phyloP scores from a whole-genome alignment of 2,113 vertebrate species.

The Picathartes gymnocephalus region DNA sequence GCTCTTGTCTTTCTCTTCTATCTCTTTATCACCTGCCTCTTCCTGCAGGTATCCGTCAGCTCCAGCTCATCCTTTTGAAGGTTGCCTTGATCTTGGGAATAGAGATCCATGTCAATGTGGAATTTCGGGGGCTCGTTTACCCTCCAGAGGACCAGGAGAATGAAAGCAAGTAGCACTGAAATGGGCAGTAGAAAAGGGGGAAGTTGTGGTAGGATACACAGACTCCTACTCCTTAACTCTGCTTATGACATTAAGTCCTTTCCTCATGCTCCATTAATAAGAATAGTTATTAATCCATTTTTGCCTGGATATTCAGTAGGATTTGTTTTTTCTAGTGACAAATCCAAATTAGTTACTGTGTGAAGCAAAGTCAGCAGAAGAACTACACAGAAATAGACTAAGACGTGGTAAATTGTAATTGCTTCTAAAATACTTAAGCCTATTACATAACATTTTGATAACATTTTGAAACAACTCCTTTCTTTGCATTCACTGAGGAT shows the following conservation, averaged over 20 bases:
- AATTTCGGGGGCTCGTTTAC: slow-evolving; percentile 91
- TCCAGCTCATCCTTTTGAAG: slow-evolving; percentile 96
- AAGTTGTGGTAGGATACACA: background rate
- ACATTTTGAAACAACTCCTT: background rate
- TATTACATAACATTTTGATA: background rate
- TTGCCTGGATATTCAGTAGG: background rate
- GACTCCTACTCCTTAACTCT: background rate
- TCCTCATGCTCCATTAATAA: background rate
- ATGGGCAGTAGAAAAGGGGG: background rate
- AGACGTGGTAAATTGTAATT: background rate
- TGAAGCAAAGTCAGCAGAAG: background rate
- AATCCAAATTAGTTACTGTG: background rate
- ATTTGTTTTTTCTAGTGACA: background rate
- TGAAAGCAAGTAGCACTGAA: slow-evolving; percentile 79
- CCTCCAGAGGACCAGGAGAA: slow-evolving; percentile 94
- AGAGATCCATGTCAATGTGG: slow-evolving; percentile 96
- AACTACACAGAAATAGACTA: background rate
- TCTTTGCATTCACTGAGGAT: background rate
- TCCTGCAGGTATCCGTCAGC: slow-evolving; percentile 92
- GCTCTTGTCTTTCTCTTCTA: background rate
- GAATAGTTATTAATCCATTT: background rate
- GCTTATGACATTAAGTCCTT: background rate
- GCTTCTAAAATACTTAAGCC: background rate
- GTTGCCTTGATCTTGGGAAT: slow-evolving; percentile 94
- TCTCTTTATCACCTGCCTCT: background rate